Evolutionary conservation across 2,113 vertebrate species (phyloP), one percentile per base, ranked within the genome.

Genomic region (Solenodon paradoxus): DNA sequence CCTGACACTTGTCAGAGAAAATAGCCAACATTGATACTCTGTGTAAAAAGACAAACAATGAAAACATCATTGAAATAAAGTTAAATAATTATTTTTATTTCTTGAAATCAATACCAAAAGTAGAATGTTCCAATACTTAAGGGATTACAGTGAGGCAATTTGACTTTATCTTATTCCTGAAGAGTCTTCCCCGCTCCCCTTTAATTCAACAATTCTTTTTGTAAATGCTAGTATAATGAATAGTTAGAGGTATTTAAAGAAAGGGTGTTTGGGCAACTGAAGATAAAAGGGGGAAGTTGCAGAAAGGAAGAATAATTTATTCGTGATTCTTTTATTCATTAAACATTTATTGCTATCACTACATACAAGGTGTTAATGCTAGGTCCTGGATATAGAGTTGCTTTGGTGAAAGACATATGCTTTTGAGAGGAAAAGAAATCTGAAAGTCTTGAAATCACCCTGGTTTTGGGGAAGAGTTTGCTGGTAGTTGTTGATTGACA

Each of bases 61-160:
- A 32, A 89, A 92, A 92, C 12, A 69, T 40, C 4, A 66, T 9
- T 49, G 45, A 94, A 87, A 93, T 91, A 88, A 38, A 91, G 26
- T 88, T 81, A 71, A 61, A 51, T 66, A 84, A 55, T 83, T 87
- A 55, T 74, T 88, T 95, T 72, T 88, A 74, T 81, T 63, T 83
- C 59, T 69, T 93, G 40, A 90, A 92, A 82, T 78, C 75, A 53
- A 69, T 69, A 42, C 17, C 26, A 40, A 75, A 66, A 92, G 20
- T 92, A 30, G 63, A 83, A 57, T 80, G 12, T 49, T 35, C 53
- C 28, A 57, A 16, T 9, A 69, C 20, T 80, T 45, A 77, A 74
- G 13, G 28, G 17, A 26, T 47, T 80, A 77, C 57, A 47, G 7
- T 20, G 42, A 79, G 19, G 28, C 2, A 28, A 12, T 64, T 30